Evolutionary conservation across 1,140 invertebrate genomes (phyloP), one percentile per base, ranked within the genome.

Genomic region (Trichogramma pretiosum): DNA sequence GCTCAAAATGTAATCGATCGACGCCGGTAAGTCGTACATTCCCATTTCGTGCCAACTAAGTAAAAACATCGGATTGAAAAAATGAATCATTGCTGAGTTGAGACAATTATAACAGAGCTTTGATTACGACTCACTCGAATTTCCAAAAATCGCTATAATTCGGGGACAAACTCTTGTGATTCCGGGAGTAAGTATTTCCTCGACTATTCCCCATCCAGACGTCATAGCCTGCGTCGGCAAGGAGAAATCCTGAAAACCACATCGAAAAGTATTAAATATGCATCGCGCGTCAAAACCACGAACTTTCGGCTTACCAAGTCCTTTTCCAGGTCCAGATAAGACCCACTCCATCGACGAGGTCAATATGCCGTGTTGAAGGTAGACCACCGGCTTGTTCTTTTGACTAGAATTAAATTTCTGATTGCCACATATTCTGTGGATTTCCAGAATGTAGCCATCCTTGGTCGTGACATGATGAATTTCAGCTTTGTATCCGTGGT

Each of bases 161-260:
- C 16, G 74, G 56, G 47, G 67, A 61, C 0, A 80, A 61, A 5
- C 52, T 67, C 0, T 63, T 68, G 55, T 84, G 81, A 17, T 72
- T 71, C 40, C 72, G 66, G 0, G 80, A 82, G 55, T 85, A 84
- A 0, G 68, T 67, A 52, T 82, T 85, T 5, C 83, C 83, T 51
- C 84, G 69, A 23, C 74, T 67, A 62, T 87, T 85, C 10, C 74
- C 78, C 57, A 87, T 56, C 84, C 84, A 87, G n/a, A n/a, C n/a
- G n/a, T n/a, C n/a, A n/a, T n/a, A n/a, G n/a, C n/a, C n/a, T n/a
- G n/a, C n/a, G n/a, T 85, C 77, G 0, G 77, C 74, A 7, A 82
- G 59, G 3, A 76, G 59, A 35, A 60, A 66, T n/a, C 47, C 64
- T 63, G 18, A 43, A 41, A 37, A 9, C 14, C 19, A 89, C 54